Evolutionary conservation across 2,888 invertebrate genomes (phyloP).

Genomic region (Napeogenes sylphis): DNA sequence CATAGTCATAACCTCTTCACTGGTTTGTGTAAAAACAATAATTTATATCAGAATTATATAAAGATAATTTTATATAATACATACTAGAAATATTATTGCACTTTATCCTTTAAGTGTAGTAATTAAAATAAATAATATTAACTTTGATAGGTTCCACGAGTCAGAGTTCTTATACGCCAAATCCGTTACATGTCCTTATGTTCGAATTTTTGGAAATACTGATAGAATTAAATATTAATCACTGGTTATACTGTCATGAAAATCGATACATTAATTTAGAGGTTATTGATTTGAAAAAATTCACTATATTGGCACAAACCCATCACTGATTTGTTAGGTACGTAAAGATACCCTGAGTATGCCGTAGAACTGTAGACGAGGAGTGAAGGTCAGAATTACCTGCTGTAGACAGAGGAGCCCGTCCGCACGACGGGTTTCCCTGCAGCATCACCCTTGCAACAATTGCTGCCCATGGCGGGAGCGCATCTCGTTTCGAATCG

Average conservation of each 20-base stretch:
- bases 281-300: background rate
- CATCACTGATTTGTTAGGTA: slow-evolving; percentile 37
- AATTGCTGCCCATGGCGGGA: slow-evolving; percentile 77
- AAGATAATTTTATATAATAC: too few relatives aligned
- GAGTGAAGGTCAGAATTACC: slow-evolving; percentile 68
- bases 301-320: slow-evolving; percentile 20
- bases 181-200: too few relatives aligned
- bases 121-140: too few relatives aligned
- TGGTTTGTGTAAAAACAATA: too few relatives aligned
- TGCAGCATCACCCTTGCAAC: slow-evolving; percentile 78
- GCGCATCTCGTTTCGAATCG: slow-evolving; percentile 60
- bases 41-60: too few relatives aligned
- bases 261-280: background rate
- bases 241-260: background rate
- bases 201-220: too few relatives aligned
- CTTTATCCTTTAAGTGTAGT: too few relatives aligned
- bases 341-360: slow-evolving; percentile 60
- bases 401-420: slow-evolving; percentile 71
- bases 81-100: too few relatives aligned
- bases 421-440: slow-evolving; percentile 64
- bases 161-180: too few relatives aligned
- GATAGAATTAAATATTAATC: background rate
- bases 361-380: slow-evolving; percentile 53
- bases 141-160: too few relatives aligned
- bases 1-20: too few relatives aligned